Evolutionary conservation across 1,140 invertebrate genomes (phyloP).

Genomic region (Ostrea edulis): DNA sequence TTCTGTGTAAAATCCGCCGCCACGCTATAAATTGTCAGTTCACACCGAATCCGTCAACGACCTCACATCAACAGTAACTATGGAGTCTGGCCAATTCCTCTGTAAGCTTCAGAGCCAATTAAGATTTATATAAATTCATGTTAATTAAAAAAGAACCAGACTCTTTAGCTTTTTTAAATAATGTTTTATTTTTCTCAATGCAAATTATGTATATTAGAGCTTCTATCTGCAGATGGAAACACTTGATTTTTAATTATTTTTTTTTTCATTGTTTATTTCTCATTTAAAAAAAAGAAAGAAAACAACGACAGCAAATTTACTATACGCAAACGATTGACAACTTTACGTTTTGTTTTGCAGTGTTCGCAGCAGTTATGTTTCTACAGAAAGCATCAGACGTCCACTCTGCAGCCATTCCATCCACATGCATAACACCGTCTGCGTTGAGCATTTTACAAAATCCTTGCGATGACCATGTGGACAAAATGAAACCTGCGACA

Average conservation of each 20-base stretch:
- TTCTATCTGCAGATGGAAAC: neutral
- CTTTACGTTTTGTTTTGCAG: neutral
- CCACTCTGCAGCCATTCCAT: neutral
- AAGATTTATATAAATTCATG: neutral
- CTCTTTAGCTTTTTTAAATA: neutral
- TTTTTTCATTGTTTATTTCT: neutral
- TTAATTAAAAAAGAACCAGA: constrained; percentile 1
- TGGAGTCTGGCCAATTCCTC: neutral
- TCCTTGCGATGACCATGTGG: constrained; percentile 9
- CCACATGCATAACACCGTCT: neutral
- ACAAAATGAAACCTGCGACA: constrained; percentile 11
- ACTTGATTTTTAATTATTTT: neutral
- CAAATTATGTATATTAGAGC: neutral
- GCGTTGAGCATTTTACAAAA: neutral
- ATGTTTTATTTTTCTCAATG: neutral
- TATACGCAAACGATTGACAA: neutral
- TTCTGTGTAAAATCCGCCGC: constrained; percentile 28
- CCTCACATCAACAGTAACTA: neutral
- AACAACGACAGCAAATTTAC: neutral
- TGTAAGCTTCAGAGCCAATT: neutral
- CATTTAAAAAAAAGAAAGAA: neutral
- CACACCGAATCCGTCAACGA: constrained; percentile 17
- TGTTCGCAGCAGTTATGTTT: neutral
- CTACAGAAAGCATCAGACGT: neutral
- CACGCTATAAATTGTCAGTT: constrained; percentile 32